Evolutionary conservation across 2,113 vertebrate genomes (phyloP).

Genomic region (Phalacrocorax aristotelis): DNA sequence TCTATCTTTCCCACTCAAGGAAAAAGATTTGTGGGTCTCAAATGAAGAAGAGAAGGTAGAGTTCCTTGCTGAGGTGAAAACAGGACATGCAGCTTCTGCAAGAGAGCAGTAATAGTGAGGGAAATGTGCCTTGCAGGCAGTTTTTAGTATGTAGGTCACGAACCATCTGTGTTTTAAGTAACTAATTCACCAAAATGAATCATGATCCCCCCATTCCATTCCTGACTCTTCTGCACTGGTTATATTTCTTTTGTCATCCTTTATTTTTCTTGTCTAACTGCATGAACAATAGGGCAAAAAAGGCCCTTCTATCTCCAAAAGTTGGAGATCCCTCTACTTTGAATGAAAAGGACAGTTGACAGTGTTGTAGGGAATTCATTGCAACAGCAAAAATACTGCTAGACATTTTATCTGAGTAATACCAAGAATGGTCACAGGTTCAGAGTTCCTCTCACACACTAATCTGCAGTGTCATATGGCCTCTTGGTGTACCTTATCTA

Average conservation of each 20-base stretch:
- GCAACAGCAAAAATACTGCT: neutral
- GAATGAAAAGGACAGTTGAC: neutral
- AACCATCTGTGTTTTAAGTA: neutral
- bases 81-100: neutral
- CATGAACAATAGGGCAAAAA: neutral
- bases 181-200: neutral
- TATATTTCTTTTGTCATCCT: neutral
- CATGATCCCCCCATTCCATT: accelerated
- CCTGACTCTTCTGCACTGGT: neutral
- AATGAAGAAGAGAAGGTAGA: neutral
- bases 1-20: neutral
- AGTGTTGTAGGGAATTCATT: neutral
- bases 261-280: neutral
- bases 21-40: neutral
- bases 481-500: neutral
- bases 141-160: neutral
- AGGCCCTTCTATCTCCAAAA: neutral
- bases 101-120: neutral
- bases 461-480: no score
- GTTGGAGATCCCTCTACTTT: neutral
- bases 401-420: neutral
- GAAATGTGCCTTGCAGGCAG: neutral
- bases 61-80: neutral
- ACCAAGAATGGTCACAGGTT: neutral
- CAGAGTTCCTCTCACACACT: neutral